phyloP scores from a whole-genome alignment of 2,888 invertebrate species.

The Mesoligia furuncula region DNA sequence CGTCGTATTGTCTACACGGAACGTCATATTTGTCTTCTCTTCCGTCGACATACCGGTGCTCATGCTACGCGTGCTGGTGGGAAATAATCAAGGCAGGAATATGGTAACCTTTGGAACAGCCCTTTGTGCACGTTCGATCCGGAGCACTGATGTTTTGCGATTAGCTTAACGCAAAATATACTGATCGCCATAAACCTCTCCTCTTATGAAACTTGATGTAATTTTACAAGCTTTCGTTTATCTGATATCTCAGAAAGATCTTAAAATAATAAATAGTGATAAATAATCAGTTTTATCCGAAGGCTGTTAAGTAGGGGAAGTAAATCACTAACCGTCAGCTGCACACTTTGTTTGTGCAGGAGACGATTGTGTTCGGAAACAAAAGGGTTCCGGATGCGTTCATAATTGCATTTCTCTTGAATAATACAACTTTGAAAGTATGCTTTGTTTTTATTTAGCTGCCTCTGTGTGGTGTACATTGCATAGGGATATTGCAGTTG shows the following conservation, averaged over 20 bases:
- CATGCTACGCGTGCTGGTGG: no score
- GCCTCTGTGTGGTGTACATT: background rate
- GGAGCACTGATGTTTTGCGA: no score
- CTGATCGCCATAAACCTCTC: background rate
- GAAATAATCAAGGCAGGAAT: background rate
- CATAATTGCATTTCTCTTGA: conserved; percentile 51
- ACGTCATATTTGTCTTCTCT: no score
- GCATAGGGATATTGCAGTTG: conserved; percentile 2
- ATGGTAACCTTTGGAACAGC: background rate
- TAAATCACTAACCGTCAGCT: conserved; percentile 30
- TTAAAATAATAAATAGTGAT: background rate
- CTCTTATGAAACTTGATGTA: no score
- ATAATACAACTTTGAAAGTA: background rate
- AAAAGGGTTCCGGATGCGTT: conserved; percentile 41
- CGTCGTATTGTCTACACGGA: no score
- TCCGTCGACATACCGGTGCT: no score
- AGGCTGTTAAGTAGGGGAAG: background rate
- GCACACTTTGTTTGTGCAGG: conserved; percentile 24
- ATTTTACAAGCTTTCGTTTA: background rate
- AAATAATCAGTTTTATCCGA: background rate
- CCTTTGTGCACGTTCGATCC: no score
- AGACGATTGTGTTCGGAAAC: conserved; percentile 50
- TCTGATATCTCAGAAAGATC: background rate
- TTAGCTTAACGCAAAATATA: no score
- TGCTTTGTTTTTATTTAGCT: conserved; percentile 20